Evolutionary conservation across 2,797 vertebrate species (phyloP).

Genomic region (Holocentrus rufus): DNA sequence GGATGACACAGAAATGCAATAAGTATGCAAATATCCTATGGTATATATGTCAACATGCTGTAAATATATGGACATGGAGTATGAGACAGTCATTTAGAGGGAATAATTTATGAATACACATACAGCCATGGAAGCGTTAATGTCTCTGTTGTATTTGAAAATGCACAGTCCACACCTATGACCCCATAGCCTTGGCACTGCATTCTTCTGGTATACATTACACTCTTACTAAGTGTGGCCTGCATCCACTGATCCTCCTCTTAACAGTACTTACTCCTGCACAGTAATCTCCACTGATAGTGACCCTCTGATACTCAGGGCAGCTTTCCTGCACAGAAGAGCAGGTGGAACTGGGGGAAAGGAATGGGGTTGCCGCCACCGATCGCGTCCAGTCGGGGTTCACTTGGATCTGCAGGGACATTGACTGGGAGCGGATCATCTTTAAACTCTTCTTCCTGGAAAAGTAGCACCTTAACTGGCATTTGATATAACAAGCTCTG

Average conservation of each 20-base stretch:
- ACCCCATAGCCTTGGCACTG: neutral
- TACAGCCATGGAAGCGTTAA: neutral
- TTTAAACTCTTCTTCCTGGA: constrained; percentile 94
- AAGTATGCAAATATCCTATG: neutral
- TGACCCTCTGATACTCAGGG: constrained; percentile 96
- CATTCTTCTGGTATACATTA: neutral
- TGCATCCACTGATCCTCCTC: neutral
- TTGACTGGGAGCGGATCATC: constrained; percentile 93
- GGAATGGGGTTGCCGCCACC: constrained; percentile 51
- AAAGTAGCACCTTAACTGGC: constrained; percentile 3
- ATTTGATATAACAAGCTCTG: neutral
- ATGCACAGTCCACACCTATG: neutral
- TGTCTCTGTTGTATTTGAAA: neutral
- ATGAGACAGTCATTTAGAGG: neutral
- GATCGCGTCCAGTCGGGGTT: constrained; percentile 82
- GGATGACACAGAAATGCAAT: neutral
- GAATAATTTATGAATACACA: neutral
- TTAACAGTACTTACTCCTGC: constrained; percentile 88
- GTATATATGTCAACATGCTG: neutral
- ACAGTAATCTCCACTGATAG: constrained; percentile 96
- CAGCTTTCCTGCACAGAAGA: constrained; percentile 79
- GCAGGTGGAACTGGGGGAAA: constrained; percentile 76
- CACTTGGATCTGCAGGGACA: constrained; percentile 88
- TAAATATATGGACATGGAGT: neutral
- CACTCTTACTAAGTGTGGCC: neutral